A percentile compares a stretch with the other conserved stretches of the same genome.
These are phyloP conservation scores for Echeneis naucrates DNA, from an alignment of 2,797 vertebrate genomes.

Conservation along the genomic window DNA sequence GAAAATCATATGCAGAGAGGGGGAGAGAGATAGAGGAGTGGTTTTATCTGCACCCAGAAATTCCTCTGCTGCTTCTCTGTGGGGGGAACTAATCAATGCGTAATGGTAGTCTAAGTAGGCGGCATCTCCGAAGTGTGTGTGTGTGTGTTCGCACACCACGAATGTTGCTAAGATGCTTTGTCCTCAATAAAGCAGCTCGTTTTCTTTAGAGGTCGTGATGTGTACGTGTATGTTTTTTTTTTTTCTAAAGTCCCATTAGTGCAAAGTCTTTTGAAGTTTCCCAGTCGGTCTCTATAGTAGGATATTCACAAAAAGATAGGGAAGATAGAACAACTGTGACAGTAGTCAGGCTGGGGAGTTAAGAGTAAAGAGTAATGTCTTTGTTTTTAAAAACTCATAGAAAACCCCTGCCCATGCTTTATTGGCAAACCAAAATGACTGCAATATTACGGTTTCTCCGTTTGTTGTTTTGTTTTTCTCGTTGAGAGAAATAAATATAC, in stretches of 20 bases:
- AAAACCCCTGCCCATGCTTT: not conserved
- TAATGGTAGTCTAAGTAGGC: slow-evolving; percentile 66
- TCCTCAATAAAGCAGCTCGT: not conserved
- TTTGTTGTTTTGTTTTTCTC: not conserved
- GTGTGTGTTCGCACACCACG: slow-evolving; percentile 20
- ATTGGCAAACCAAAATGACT: not conserved
- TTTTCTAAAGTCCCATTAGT: not conserved
- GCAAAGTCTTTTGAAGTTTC: slow-evolving; percentile 39
- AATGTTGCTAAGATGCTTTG: not conserved
- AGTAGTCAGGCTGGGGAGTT: not conserved
- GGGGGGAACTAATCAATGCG: slow-evolving; percentile 68
- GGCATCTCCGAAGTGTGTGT: slow-evolving; percentile 55
- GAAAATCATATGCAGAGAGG: slow-evolving; percentile 70
- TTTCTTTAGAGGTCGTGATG: slow-evolving; percentile 2
- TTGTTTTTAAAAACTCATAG: slow-evolving; percentile 1
- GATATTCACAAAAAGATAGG: not conserved
- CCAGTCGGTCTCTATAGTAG: not conserved
- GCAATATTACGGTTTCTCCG: not conserved
- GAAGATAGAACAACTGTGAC: not conserved
- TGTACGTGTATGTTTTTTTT: not conserved
- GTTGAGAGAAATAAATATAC: slow-evolving; percentile 9
- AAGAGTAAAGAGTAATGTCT: not conserved
- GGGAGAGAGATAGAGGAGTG: slow-evolving; percentile 68
- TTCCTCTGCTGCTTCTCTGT: slow-evolving; percentile 71
- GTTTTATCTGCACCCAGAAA: slow-evolving; percentile 80